Conservation (phyloP, 2,888 invertebrate species). For the Homarus gammarus region DNA sequence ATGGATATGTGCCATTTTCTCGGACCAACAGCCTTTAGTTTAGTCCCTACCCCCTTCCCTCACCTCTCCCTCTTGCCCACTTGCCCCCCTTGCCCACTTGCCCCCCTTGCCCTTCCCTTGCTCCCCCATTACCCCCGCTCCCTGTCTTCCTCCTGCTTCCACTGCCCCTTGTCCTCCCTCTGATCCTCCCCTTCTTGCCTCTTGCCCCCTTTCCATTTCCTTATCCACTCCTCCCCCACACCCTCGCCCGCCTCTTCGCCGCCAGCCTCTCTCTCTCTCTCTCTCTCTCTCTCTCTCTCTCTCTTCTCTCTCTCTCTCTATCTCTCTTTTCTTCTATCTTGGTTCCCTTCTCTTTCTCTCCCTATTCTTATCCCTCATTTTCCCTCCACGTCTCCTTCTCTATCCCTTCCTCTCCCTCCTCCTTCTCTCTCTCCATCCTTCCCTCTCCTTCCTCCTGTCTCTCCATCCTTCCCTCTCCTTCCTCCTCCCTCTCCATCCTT, state of each 20-base stretch:
- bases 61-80: not conserved
- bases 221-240: not conserved
- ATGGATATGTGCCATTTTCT: constrained; percentile 8
- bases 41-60: not conserved
- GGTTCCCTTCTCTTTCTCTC: too few species aligned
- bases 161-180: not conserved
- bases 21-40: not conserved
- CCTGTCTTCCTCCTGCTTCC: not conserved
- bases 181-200: not conserved
- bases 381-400: too few species aligned
- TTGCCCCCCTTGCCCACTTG: not conserved
- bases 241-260: too few species aligned
- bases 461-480: not conserved
- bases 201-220: not conserved
- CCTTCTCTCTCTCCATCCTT: too few species aligned
- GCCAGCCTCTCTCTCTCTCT: too few species aligned
- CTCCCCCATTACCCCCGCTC: not conserved
- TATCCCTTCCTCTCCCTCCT: not conserved
- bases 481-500: not conserved
- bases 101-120: not conserved
- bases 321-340: too few species aligned
- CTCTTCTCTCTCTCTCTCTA: too few species aligned
- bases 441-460: too few species aligned
- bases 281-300: too few species aligned
- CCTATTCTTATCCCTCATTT: too few species aligned